Evolutionary conservation across 2,113 vertebrate genomes (phyloP).

Genomic region (Paramisgurnus dabryanus): DNA sequence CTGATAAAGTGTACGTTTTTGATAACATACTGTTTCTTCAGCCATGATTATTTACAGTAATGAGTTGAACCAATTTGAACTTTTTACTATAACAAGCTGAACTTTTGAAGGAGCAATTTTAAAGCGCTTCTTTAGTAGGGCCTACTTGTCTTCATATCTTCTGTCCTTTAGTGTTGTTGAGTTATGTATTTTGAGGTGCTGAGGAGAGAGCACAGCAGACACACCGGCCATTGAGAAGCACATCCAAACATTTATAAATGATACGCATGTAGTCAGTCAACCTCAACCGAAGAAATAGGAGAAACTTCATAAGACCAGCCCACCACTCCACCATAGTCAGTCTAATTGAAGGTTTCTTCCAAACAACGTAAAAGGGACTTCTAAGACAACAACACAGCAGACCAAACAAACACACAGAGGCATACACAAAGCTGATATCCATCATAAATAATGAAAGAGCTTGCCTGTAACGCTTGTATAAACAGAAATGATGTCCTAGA

Average conservation of each 20-base stretch:
- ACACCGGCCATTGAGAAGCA: neutral
- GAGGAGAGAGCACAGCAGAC: neutral
- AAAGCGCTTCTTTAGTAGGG: neutral
- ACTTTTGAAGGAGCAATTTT: neutral
- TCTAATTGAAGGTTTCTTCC: neutral
- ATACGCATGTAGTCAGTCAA: neutral
- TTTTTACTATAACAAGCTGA: neutral
- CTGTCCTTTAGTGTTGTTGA: neutral
- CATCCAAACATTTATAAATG: slow-evolving; percentile 18
- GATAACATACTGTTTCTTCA: neutral
- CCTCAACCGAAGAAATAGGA: neutral
- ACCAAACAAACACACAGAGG: slow-evolving; percentile 26
- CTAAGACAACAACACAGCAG: slow-evolving; percentile 4
- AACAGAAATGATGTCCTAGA: neutral
- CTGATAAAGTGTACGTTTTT: too few species aligned
- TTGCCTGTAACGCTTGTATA: neutral
- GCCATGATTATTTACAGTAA: neutral
- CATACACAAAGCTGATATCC: slow-evolving; percentile 20
- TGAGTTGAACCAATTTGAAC: neutral
- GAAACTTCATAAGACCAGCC: neutral
- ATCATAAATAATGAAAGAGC: slow-evolving; percentile 14
- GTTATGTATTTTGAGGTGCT: neutral
- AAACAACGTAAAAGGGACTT: slow-evolving; percentile 14
- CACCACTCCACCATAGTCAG: neutral
- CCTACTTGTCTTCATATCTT: neutral